Conservation (phyloP, 2,888 invertebrate species). For the Laothoe populi region DNA sequence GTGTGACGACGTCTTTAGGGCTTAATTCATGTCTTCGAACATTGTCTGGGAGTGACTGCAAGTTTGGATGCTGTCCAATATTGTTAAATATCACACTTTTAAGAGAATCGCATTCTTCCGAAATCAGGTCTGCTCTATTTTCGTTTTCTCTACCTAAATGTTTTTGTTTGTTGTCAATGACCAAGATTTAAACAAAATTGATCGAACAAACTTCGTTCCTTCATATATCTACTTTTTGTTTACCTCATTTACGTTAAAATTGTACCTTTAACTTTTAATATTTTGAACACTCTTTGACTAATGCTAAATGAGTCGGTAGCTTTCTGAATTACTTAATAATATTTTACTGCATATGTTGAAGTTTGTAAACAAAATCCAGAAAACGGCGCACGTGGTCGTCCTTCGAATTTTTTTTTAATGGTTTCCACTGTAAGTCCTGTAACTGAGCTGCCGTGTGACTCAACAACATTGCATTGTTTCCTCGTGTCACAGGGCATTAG, state of each 20-base stretch:
- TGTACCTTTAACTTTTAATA: neutral
- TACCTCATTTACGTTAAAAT: neutral
- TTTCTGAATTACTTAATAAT: conserved; percentile 6
- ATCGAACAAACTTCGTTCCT: too few relatives aligned
- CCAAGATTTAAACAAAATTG: neutral
- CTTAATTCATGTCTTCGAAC: conserved; percentile 30
- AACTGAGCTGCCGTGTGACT: neutral
- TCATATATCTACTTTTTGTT: neutral
- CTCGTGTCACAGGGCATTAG: conserved; percentile 14
- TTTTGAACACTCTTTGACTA: neutral
- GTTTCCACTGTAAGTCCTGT: conserved; percentile 3
- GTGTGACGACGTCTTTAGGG: conserved; percentile 36
- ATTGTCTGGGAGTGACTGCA: conserved; percentile 28
- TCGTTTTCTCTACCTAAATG: conserved; percentile 12
- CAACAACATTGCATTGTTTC: conserved; percentile 13
- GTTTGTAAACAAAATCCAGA: conserved; percentile 37
- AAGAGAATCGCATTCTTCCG: conserved; percentile 18
- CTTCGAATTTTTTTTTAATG: conserved; percentile 31
- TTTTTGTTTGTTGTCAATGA: neutral
- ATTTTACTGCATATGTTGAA: conserved; percentile 27
- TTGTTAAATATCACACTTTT: conserved; percentile 23
- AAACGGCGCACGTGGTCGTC: conserved; percentile 43
- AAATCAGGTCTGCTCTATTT: conserved; percentile 20
- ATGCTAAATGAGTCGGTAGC: neutral
- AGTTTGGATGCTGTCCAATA: conserved; percentile 22